Evolutionary conservation across 2,797 vertebrate species (phyloP).

Genomic region (Myioborus miniatus): DNA sequence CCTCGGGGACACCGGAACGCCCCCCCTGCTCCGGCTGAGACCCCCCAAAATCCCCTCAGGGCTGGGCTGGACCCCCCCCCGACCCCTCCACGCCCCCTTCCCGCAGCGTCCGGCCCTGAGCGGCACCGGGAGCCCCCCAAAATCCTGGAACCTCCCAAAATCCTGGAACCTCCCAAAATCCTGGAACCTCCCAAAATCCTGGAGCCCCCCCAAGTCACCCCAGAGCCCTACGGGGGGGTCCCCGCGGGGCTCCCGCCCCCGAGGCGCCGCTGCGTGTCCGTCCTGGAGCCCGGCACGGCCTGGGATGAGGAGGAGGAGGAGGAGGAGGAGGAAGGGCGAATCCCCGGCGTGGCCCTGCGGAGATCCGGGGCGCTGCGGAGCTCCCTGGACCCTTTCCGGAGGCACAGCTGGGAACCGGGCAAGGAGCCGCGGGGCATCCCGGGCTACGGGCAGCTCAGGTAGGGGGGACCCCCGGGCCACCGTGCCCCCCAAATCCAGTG

Average conservation of each 20-base stretch:
- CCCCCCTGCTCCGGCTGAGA: no score
- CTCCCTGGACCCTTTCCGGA: conserved; percentile 73
- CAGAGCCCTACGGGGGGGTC: no score
- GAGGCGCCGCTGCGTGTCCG: conserved; percentile 30
- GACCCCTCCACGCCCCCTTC: background rate
- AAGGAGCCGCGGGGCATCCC: conserved; percentile 37
- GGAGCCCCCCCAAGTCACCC: background rate
- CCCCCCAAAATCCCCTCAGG: background rate
- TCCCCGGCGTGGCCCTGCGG: conserved; percentile 9
- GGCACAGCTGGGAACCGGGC: conserved; percentile 85
- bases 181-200: no score
- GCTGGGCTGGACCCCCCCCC: background rate
- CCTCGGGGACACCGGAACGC: background rate
- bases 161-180: background rate
- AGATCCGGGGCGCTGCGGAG: background rate
- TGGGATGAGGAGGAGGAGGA: background rate
- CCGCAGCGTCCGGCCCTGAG: background rate
- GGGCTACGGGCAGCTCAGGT: conserved; percentile 68
- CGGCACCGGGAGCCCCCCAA: conserved; percentile 1
- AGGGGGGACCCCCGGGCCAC: background rate
- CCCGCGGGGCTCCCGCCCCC: background rate
- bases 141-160: background rate
- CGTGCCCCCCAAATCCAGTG: background rate
- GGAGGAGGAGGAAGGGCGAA: background rate
- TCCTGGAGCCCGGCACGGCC: conserved; percentile 4